These are phyloP conservation scores for Drosophila sp. DNA, from an alignment of 1,140 invertebrate species.

Conservation along the genomic window DNA sequence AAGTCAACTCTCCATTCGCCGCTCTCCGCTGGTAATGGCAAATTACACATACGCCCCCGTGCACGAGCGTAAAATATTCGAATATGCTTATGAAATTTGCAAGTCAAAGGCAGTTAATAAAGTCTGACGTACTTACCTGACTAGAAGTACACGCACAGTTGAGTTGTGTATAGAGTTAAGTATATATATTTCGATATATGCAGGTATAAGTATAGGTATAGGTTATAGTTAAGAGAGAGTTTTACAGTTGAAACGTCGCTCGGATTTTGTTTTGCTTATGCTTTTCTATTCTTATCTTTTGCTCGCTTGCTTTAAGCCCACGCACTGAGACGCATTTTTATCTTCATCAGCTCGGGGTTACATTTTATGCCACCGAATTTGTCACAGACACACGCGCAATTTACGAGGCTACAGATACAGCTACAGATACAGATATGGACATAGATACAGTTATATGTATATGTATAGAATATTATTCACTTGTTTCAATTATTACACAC, in stretches of 20 bases:
- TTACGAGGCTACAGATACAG: conserved; percentile 15
- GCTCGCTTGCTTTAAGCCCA: conserved; percentile 23
- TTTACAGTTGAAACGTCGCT: conserved; percentile 30
- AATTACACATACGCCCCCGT: conserved; percentile 46
- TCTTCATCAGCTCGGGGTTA: conserved; percentile 23
- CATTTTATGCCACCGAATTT: conserved; percentile 41
- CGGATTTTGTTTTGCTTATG: conserved; percentile 1
- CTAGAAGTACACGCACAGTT: conserved; percentile 44
- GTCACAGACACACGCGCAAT: conserved; percentile 59
- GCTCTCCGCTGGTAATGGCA: too few species aligned
- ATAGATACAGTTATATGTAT: conserved; percentile 7
- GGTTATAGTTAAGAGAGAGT: conserved; percentile 30
- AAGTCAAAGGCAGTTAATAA: conserved; percentile 28
- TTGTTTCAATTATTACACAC: conserved; percentile 23
- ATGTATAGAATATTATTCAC: conserved; percentile 20
- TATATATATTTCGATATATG: conserved; percentile 24
- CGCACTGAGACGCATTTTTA: conserved; percentile 35
- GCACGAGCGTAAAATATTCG: conserved; percentile 5
- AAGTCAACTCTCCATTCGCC: neutral
- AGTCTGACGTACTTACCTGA: conserved; percentile 33
- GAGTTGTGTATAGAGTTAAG: conserved; percentile 11
- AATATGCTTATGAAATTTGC: conserved; percentile 27
- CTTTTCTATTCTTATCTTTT: neutral
- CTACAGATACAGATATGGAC: conserved; percentile 3
- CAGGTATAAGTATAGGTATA: conserved; percentile 23